phyloP scores from a whole-genome alignment of 1,140 invertebrate species.

The Papilio helenus region DNA sequence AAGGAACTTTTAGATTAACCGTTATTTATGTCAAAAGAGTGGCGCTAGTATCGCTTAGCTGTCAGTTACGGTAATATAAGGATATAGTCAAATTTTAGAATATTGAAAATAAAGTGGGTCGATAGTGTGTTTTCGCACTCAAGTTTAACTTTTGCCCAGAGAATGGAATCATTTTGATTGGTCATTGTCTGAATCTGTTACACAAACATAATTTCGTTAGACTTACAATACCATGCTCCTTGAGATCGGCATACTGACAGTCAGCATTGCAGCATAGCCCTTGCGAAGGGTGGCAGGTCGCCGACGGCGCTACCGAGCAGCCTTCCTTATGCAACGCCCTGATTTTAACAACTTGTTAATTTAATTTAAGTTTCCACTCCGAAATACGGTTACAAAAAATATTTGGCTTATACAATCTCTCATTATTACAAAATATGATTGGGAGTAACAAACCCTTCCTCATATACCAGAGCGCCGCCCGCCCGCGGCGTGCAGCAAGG shows the following conservation, averaged over 20 bases:
- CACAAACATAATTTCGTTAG: constrained; percentile 37
- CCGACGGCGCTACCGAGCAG: constrained; percentile 66
- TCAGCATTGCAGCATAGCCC: constrained; percentile 73
- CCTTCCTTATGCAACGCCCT: constrained; percentile 71
- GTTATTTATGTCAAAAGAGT: background rate
- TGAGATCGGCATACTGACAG: constrained; percentile 68
- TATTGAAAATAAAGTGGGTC: too few species aligned
- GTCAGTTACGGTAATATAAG: too few species aligned
- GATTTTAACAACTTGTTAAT: background rate
- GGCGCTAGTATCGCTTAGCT: too few species aligned
- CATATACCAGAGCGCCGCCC: constrained; percentile 61
- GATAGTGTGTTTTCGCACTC: too few species aligned
- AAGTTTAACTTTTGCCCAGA: too few species aligned
- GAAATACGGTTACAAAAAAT: too few species aligned
- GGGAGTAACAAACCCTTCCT: constrained; percentile 59
- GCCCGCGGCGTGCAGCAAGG: constrained; percentile 72
- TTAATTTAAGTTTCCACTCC: background rate
- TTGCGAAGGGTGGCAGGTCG: constrained; percentile 78
- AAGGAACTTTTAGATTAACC: background rate
- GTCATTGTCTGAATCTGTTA: too few species aligned
- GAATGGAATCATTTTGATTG: too few species aligned
- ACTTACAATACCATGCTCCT: constrained; percentile 70
- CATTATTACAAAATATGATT: too few species aligned
- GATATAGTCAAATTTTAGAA: too few species aligned
- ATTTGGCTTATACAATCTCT: too few species aligned